These are phyloP conservation scores for Germaria angustata DNA, from an alignment of 2,888 invertebrate species.

Conservation along the genomic window DNA sequence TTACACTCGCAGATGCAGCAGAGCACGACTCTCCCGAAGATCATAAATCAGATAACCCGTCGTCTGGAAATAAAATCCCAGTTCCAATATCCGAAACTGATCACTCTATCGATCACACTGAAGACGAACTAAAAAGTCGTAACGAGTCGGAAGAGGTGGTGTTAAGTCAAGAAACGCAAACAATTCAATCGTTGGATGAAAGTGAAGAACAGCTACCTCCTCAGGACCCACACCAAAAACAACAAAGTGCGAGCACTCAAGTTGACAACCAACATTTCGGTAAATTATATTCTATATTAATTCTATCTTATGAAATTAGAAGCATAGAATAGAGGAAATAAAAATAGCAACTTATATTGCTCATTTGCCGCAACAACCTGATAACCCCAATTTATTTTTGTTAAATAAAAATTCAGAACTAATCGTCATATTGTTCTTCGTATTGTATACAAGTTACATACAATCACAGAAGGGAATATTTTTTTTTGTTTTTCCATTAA, in stretches of 20 bases:
- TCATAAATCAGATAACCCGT: background rate
- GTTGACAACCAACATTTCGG: slow-evolving; percentile 92
- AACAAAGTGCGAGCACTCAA: slow-evolving; percentile 90
- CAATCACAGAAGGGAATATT: too few relatives aligned
- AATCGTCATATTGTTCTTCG: too few relatives aligned
- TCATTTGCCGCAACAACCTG: too few relatives aligned
- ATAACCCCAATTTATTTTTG: too few relatives aligned
- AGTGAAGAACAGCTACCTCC: slow-evolving; percentile 68
- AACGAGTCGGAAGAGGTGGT: slow-evolving; percentile 47
- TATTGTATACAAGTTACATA: too few relatives aligned
- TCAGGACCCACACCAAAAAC: slow-evolving; percentile 78
- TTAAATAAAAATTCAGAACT: too few relatives aligned
- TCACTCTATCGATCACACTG: slow-evolving; percentile 17
- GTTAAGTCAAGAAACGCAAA: slow-evolving; percentile 57
- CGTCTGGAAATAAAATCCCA: background rate
- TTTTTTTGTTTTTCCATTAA: too few relatives aligned
- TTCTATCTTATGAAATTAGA: background rate
- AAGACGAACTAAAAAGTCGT: slow-evolving; percentile 48
- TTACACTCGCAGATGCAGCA: slow-evolving; percentile 78
- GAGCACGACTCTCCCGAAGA: slow-evolving; percentile 80
- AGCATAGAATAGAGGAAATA: background rate
- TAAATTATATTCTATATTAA: slow-evolving; percentile 78
- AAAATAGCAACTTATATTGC: too few relatives aligned
- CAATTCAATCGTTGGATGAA: slow-evolving; percentile 61
- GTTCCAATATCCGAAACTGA: background rate